These are phyloP conservation scores for Porites australiensis DNA, from an alignment of 64 coral and sea anemone species.

Conservation along the genomic window DNA sequence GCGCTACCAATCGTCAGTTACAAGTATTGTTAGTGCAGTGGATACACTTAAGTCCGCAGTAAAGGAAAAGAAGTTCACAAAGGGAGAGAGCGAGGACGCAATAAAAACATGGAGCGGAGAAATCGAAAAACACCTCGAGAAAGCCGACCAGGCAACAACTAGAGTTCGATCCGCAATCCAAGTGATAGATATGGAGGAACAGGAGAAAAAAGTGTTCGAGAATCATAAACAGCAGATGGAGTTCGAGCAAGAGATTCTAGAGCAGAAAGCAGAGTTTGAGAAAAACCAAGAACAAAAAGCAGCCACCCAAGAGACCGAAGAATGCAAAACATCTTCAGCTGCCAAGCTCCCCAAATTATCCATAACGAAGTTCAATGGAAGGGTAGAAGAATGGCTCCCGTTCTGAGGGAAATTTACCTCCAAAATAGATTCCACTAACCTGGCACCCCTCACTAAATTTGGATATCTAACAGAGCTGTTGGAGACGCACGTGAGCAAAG, in stretches of 20 bases:
- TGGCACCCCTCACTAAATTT: constrained; percentile 55
- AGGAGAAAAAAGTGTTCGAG: neutral
- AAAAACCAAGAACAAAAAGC: constrained; percentile 37
- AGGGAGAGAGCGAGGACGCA: constrained; percentile 23
- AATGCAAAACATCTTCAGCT: constrained; percentile 3
- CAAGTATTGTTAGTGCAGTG: constrained; percentile 22
- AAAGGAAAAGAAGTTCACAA: constrained; percentile 28
- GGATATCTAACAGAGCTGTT: constrained; percentile 52
- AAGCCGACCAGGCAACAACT: neutral
- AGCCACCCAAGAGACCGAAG: constrained; percentile 17
- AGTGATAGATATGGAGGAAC: neutral
- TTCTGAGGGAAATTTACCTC: constrained; percentile 56
- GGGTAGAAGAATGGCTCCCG: constrained; percentile 52
- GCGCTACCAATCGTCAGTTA: constrained; percentile 4
- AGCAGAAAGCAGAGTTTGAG: neutral
- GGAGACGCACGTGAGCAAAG: constrained; percentile 18
- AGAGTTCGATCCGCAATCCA: neutral
- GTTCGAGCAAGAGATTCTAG: neutral
- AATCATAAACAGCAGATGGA: neutral
- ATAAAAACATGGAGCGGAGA: constrained; percentile 3
- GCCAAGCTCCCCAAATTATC: constrained; percentile 72
- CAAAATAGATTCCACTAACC: constrained; percentile 21
- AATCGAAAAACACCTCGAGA: neutral
- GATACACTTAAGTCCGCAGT: neutral
- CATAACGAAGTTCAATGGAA: constrained; percentile 69